Evolutionary conservation across 2,797 vertebrate genomes (phyloP).

Genomic region (Ciconia nigra): DNA sequence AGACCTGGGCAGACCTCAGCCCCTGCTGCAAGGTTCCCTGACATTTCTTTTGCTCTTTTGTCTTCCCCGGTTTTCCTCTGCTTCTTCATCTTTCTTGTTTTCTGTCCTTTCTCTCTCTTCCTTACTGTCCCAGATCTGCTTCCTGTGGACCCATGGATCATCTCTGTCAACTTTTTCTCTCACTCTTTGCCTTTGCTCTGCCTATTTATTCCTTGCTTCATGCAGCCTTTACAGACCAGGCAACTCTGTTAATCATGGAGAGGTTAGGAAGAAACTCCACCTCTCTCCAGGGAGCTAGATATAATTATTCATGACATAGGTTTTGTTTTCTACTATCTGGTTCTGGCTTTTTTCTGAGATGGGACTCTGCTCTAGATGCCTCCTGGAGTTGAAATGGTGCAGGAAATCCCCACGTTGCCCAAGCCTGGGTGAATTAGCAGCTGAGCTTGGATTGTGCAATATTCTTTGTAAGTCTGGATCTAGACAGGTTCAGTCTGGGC

Average conservation of each 20-base stretch:
- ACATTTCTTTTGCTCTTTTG: background rate
- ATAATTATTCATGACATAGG: background rate
- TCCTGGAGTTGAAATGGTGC: background rate
- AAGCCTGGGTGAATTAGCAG: background rate
- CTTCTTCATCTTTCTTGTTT: background rate
- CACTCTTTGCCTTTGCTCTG: background rate
- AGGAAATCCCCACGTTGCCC: background rate
- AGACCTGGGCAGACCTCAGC: background rate
- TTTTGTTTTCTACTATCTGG: background rate
- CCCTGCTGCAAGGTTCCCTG: background rate
- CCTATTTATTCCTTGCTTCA: background rate
- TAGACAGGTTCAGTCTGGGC: background rate
- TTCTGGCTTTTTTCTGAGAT: background rate
- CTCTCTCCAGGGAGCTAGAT: background rate
- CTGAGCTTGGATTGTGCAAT: background rate
- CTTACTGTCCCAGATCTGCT: background rate
- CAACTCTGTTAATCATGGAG: background rate
- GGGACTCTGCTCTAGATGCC: background rate
- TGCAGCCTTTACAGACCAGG: fast-evolving
- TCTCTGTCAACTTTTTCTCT: background rate
- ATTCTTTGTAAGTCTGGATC: background rate
- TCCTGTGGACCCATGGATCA: background rate
- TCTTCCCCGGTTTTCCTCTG: background rate
- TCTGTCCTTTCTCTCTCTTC: background rate
- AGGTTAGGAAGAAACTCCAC: background rate